Evolutionary conservation across 2,113 vertebrate genomes (phyloP), one percentile per base, ranked within the genome.

Genomic region (Onychostruthus taczanowskii): DNA sequence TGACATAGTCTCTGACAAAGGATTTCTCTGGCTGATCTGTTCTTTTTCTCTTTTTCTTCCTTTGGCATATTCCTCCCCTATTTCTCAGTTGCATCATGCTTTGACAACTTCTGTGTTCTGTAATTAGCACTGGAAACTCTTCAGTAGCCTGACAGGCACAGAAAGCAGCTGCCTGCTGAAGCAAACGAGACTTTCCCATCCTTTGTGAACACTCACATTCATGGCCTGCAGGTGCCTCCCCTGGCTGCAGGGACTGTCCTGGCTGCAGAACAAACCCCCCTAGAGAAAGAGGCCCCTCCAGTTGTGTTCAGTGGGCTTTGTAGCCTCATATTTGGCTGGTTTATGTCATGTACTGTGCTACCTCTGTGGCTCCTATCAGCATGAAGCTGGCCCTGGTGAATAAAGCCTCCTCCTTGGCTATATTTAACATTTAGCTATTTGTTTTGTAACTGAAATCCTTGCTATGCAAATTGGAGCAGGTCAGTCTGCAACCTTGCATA

Each of bases 41-140:
- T 93, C 56, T 86, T 90, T 76, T 53, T 77, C 35, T 93, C 56
- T 86, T 90, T 76, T 53, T 77, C 83, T 69, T 81, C 76, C 70
- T 86, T 50, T 81, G 67, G 61, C 75, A 23, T 49, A n/a, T 78
- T 59, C 63, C 31, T 52, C 43, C 78, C 30, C 22, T 21, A 7
- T 84, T 91, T 82, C 61, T 90, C 44, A 89, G n/a, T 89, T 92
- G 66, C 74, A 87, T 95, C 84, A 30, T 66, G 81, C 94, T 92
- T 81, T 70, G 90, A 92, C 79, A 73, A 91, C 64, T 81, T 84
- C 49, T 23, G 35, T 67, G 46, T 52, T 67, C 3, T 4, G 90
- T 83, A 92, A 72, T 96, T 95, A 93, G 92, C 27, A 50, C 74
- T 96, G 96, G 92, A 46, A 87, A 72, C 47, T 62, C 47, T 55